Evolutionary conservation across 2,888 invertebrate species (phyloP), one percentile per base, ranked within the genome.

Genomic region (Chouioia cunea): DNA sequence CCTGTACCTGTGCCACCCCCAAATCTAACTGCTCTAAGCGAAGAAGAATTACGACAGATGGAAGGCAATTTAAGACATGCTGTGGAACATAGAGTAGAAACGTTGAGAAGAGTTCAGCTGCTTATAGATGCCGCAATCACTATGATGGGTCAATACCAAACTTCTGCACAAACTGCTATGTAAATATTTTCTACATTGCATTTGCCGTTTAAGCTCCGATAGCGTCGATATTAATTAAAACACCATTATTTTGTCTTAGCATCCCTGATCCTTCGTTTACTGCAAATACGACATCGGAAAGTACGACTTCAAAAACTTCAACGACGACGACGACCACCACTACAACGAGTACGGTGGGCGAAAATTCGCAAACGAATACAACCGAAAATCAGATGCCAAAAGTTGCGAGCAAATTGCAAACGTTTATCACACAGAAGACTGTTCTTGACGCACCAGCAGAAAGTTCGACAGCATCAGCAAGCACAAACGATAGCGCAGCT

Each of bases 61-160:
- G 99, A 99, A 86, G 97, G 97, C 43, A 91, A 90, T 76, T 93
- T 96, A 79, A 89, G 98, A 73, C 90, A 91, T 76, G 93, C 96
- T 78, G 90, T 99, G 46, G 97, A 98, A 85, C 96, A 97, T 4
- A 89, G 99, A 73, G 91, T 99, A 74, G 93, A 94, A 87, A 92
- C 91, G 77, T 84, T 95, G 71, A 90, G 92, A 71, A 95, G 97
- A 86, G 93, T 97, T 76, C 93, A 96, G 87, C 88, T 95, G 1
- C 91, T 99, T 86, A 86, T 99, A 77, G 98, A 99, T 86, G 96
- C 97, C 52, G 97, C 97, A 2, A 93, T 94, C 72, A 88, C 95
- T 59, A 92, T 99, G 87, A 96, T 99, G 94, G 94, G 95, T 80
- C 97, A 98, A 84, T 99, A 98, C 86, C 91, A 93, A 71, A 88